Base-by-base conservation (phyloP, 2,797 vertebrate genomes). In the Odontamblyopus rebecca region DNA sequence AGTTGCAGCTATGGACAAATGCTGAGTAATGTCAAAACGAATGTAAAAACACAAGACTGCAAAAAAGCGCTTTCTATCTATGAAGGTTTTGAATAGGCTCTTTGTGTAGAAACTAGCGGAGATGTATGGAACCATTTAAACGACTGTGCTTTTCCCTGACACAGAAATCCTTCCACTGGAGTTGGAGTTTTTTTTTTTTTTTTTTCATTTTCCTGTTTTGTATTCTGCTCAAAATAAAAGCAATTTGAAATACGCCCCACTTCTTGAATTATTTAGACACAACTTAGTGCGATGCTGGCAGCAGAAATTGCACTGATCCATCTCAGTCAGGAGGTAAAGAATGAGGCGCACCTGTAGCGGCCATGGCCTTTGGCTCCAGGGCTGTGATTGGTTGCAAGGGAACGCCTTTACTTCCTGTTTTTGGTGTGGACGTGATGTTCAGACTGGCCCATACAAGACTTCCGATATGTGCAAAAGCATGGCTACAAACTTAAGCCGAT, bases 181-280 rank as follows among this genome's bases (percentile, higher is more conserved):
- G 75, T 62, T 69, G n/a, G 0, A 2, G 26, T 70, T 59, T 77
- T 70, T 69, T 69, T 79, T 69, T 79, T 84, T 74, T 74, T 82
- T 74, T 73, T 27, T 30, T 30, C 57, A 30, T 75, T 81, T 88
- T 85, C 86, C 89, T 89, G 76, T 89, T 91, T 89, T 82, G 82
- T 88, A 86, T 89, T 89, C 85, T 78, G 86, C 82, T 89, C 79
- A 87, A 87, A 91, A 91, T 89, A 89, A 89, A 91, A 89, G 88
- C 86, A 85, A 91, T 91, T 88, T 89, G 82, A 88, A 86, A 93
- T 90, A 79, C 86, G 81, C 87, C 82, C 76, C 72, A 56, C 70
- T 84, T 91, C 84, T 79, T 95, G 90, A 94, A 94, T 94, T 92
- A 95, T 95, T 94, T 91, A 95, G 89, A 90, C 91, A 82, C 86